Evolutionary conservation across 2,797 vertebrate genomes (phyloP), one percentile per base, ranked within the genome.

Genomic region (Anguilla pacifica): DNA sequence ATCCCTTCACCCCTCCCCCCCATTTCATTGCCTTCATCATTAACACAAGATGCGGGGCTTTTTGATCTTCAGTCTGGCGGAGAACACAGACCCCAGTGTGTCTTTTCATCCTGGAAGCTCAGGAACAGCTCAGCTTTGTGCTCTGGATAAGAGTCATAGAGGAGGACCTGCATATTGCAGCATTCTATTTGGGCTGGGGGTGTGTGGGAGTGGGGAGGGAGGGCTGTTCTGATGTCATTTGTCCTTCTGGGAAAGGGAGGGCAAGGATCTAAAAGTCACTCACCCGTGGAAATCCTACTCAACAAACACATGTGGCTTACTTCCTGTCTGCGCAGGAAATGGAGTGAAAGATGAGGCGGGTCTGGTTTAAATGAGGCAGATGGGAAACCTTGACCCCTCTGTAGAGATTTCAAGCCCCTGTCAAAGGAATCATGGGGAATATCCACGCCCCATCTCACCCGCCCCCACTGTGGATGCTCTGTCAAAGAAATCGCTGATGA

Each of bases 281-380:
- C 79, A 82, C 79, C 79, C 79, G 1, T 49, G 79, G 79, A 82
- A 82, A 82, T 82, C 43, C 79, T 82, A 82, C 43, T 46, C 46
- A 49, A 19, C 46, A 9, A 49, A 82, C 79, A 82, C 79, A 82
- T 82, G 79, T 82, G 79, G 79, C 46, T 6, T n/a, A 82, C 79
- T 82, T 82, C 79, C 79, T 82, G 79, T 82, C 79, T 82, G 79
- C 22, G 46, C 19, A 82, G 79, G 79, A 82, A 82, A 25, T 82
- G 6, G 22, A 82, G 79, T 82, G 79, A 82, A 82, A 82, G 79
- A 82, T 82, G 46, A n/a, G 46, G 79, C 3, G 10, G 79, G 79
- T 46, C 79, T 51, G 43, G 43, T 82, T 81, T 82, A 49, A n/a
- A 82, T 7, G 46, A 82, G 79, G 22, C 79, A 82, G 79, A 82